Base-by-base conservation (phyloP, 2,797 vertebrate genomes). In the Periophthalmus magnuspinnatus region DNA sequence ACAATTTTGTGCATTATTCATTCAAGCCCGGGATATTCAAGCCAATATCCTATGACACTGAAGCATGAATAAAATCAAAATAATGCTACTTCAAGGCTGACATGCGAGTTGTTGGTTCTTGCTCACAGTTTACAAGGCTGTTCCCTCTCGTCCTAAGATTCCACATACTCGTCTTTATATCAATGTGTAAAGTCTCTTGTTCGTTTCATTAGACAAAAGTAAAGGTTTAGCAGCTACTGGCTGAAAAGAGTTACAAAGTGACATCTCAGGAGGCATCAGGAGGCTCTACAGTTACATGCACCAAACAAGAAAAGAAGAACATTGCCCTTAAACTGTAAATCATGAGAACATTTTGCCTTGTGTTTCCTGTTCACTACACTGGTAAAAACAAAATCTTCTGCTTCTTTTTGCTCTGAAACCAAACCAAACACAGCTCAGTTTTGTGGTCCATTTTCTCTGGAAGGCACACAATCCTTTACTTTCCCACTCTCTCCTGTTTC, bases 391-490 rank as follows among this genome's bases (percentile, higher is more conserved):
- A 21, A 14, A 61, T 61, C 60, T 38, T 57, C 28, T 61, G 47
- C 38, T 5, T 5, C 38, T 59, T 59, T 59, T 34, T 59, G 32
- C 57, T 79, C 69, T 80, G 70, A 74, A 56, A 56, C 54, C 64
- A 73, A 75, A 81, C 79, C 60, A 72, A 76, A 78, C 70, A 69
- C 54, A 69, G 32, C 70, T 19, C 61, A 69, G 61, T 56, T 68
- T 21, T 64, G 22, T 68, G 57, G 54, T 68, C 38, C 60, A 17
- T 17, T 58, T 28, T 13, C 60, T 74, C 41, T 67, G 56, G 22
- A 75, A 71, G 67, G 67, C 57, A 73, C 57, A 64, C 55, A 69
- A 72, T 72, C 58, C 52, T 72, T 76, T 59, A 52, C 67, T 71
- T 71, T 65, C 34, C 55, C 59, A 60, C 6, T 60, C 45, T 71